These are phyloP conservation scores for Danio jaintianensis DNA, from an alignment of 2,797 vertebrate genomes.

Conservation along the genomic window DNA sequence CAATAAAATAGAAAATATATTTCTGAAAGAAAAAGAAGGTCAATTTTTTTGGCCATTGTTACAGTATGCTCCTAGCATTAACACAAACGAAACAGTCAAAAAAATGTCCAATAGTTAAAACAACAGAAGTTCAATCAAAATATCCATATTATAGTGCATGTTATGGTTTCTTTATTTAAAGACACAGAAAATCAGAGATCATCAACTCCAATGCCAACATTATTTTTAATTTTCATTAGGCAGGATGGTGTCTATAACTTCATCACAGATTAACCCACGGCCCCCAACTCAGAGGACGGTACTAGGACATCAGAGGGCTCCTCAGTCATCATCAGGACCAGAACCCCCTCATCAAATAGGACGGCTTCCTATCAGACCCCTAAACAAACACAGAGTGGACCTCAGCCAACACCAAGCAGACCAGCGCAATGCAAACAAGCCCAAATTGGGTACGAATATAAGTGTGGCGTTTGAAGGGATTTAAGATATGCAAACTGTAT, in stretches of 20 bases:
- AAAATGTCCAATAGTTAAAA: background rate
- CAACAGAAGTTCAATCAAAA: background rate
- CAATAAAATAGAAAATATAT: too few relatives aligned
- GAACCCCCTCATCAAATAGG: conserved; percentile 79
- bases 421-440: conserved; percentile 82
- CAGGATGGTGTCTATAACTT: conserved; percentile 69
- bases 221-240: conserved; percentile 66
- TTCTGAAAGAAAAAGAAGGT: too few relatives aligned
- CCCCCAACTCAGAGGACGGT: conserved; percentile 69
- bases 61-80: too few relatives aligned
- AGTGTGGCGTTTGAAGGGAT: background rate
- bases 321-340: conserved; percentile 84
- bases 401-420: conserved; percentile 84
- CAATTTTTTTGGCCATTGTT: too few relatives aligned
- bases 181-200: background rate
- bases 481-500: background rate
- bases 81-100: too few relatives aligned
- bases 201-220: background rate
- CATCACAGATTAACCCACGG: conserved; percentile 58
- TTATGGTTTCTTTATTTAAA: background rate
- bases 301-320: conserved; percentile 79
- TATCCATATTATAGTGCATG: background rate
- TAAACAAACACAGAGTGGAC: conserved; percentile 81
- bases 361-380: conserved; percentile 77
- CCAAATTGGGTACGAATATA: conserved; percentile 85